These are phyloP conservation scores for Columba janthina DNA, from an alignment of 2,113 vertebrate species.

Conservation along the genomic window DNA sequence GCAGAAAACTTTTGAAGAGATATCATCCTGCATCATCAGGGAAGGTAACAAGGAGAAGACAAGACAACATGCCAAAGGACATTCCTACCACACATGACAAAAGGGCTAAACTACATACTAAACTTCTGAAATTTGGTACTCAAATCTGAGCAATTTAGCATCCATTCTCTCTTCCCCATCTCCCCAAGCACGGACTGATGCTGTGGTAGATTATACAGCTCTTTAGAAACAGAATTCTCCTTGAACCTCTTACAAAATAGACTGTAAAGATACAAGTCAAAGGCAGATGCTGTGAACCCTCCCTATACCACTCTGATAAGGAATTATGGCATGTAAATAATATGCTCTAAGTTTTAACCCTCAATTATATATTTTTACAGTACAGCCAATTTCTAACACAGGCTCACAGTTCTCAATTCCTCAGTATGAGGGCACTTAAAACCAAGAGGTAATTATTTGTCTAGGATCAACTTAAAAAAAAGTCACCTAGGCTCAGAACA, in stretches of 20 bases:
- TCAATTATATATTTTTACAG: not conserved
- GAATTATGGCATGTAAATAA: not conserved
- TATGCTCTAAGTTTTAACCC: not conserved
- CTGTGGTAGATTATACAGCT: not conserved
- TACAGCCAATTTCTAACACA: not conserved
- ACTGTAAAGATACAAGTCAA: not conserved
- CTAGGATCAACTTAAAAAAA: not conserved
- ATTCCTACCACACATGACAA: not conserved
- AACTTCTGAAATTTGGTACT: not conserved
- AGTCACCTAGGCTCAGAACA: not conserved
- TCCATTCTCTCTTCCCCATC: not conserved
- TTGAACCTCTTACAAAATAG: not conserved
- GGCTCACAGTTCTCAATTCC: not conserved
- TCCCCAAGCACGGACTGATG: not conserved
- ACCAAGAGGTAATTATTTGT: accelerated
- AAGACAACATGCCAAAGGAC: not conserved
- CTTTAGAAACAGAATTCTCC: not conserved
- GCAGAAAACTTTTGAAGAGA: not conserved
- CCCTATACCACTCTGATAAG: not conserved
- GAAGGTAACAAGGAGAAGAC: not conserved
- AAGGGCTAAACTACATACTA: not conserved
- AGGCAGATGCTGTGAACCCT: not conserved
- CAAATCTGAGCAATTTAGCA: not conserved
- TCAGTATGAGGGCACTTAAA: not conserved
- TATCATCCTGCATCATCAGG: not conserved